Base-by-base conservation (phyloP, 2,888 invertebrate species). In the Linnaemya vulpina region DNA sequence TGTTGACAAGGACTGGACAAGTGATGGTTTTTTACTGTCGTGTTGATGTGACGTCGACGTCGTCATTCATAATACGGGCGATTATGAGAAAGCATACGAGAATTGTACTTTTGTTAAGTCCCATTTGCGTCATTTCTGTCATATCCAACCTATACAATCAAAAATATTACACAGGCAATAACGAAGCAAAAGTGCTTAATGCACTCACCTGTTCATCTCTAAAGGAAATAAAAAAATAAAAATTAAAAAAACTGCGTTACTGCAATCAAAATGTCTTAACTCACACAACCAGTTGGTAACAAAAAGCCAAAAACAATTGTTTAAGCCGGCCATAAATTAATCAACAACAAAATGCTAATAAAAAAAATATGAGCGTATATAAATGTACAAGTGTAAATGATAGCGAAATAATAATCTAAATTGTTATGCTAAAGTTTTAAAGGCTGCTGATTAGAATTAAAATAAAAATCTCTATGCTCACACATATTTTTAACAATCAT, bases 281-380 rank as follows among this genome's bases (percentile, higher is more conserved):
- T n/a, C 17, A 22, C n/a, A 62, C 68, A 38, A 70, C 38, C 51
- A 70, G 51, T 68, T 77, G 60, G 40, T 60, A 77, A 70, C 58
- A 20, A 60, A 15, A n/a, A 20, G n/a, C n/a, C 17, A 51, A 20
- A 51, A 13, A 46, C 9, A 7, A 38, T 10, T 30, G 5, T 51
- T 10, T 67, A n/a, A 62, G n/a, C 51, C 60, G 77, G 30, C 30
- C 70, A 62, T 43, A 78, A 40, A 70, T 78, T 38, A 30, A 49
- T 46, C 15, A 76, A 38, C 15, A 35, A 22, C 0, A n/a, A 10
- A 58, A 13, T 17, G 8, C 22, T 22, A 53, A 3, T 10, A 8
- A 38, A 43, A 43, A 55, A 49, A 22, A 4, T n/a, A 22, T 11
- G 13, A 10, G 30, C 30, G 30, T 30, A 13, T 9, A 49, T 49